A percentile compares a stretch with the other conserved stretches of the same genome.
phyloP scores from a whole-genome alignment of 92 coral and sea anemone genomes.

The Epizoanthus stellaris region DNA sequence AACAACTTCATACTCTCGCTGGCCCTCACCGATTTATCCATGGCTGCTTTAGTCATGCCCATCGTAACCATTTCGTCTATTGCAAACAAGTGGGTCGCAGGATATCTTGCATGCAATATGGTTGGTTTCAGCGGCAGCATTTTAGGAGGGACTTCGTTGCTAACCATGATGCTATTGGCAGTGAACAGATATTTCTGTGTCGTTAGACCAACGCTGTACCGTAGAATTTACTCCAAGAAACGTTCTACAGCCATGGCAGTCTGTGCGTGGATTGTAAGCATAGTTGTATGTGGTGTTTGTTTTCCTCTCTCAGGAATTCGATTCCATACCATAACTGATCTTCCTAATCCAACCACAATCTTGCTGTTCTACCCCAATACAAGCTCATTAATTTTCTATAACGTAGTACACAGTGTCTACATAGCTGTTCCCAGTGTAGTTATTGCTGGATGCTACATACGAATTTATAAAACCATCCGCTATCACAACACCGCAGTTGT shows the following conservation, averaged over 20 bases:
- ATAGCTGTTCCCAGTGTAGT: too few relatives aligned
- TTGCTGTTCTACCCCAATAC: too few relatives aligned
- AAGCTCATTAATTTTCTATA: too few relatives aligned
- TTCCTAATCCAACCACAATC: not conserved
- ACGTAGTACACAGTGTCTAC: too few relatives aligned
- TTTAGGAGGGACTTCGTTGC: not conserved
- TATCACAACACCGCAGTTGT: too few relatives aligned
- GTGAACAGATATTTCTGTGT: constrained; percentile 2
- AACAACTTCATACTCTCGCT: constrained; percentile 3
- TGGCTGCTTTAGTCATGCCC: constrained; percentile 6
- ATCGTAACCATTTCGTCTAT: not conserved
- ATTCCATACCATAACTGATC: not conserved
- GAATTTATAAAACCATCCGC: too few relatives aligned
- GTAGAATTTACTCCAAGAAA: not conserved
- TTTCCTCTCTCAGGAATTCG: not conserved
- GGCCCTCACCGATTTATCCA: constrained; percentile 6
- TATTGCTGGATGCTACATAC: too few relatives aligned
- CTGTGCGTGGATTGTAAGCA: not conserved
- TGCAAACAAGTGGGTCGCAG: constrained; percentile 4
- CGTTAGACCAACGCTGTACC: not conserved
- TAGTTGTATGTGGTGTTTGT: not conserved
- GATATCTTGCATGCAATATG: not conserved
- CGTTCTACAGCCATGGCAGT: not conserved
- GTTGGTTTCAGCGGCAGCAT: not conserved
- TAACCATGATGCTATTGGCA: not conserved